Percentiles rank a stretch among this genome's conserved stretches.
Conservation (phyloP, 1,140 invertebrate species). For the Calliopsis andreniformis region DNA sequence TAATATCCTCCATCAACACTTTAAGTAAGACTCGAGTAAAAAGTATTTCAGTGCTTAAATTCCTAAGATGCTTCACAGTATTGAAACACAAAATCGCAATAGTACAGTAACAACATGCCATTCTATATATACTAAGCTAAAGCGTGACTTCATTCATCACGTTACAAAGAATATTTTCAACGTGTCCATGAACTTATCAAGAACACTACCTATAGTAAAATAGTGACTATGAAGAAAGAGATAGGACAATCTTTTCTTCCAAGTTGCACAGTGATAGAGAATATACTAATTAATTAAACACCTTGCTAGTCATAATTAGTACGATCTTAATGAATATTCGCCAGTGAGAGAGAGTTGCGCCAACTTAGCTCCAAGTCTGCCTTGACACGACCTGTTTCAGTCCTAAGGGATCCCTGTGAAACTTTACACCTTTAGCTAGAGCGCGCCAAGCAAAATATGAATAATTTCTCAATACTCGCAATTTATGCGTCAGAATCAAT, state of each 20-base stretch:
- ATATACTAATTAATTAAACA: conserved; percentile 40
- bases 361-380: conserved; percentile 31
- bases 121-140: background rate
- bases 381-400: conserved; percentile 22
- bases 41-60: no score
- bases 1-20: no score
- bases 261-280: background rate
- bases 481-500: no score
- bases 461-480: background rate
- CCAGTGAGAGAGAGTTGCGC: conserved; percentile 31
- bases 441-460: background rate
- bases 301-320: conserved; percentile 43
- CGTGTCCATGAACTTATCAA: background rate
- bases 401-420: conserved; percentile 27
- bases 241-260: background rate
- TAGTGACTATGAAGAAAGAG: conserved; percentile 24
- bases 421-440: background rate
- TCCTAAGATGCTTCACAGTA: no score
- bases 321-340: conserved; percentile 51
- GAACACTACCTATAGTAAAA: background rate
- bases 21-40: no score
- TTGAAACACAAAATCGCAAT: background rate
- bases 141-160: background rate
- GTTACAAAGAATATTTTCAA: background rate
- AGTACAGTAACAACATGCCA: background rate